A percentile compares a stretch with the other conserved stretches of the same genome.
Evolutionary conservation across 2,888 invertebrate genomes (phyloP).

Genomic region (Dichetophora obliterata): DNA sequence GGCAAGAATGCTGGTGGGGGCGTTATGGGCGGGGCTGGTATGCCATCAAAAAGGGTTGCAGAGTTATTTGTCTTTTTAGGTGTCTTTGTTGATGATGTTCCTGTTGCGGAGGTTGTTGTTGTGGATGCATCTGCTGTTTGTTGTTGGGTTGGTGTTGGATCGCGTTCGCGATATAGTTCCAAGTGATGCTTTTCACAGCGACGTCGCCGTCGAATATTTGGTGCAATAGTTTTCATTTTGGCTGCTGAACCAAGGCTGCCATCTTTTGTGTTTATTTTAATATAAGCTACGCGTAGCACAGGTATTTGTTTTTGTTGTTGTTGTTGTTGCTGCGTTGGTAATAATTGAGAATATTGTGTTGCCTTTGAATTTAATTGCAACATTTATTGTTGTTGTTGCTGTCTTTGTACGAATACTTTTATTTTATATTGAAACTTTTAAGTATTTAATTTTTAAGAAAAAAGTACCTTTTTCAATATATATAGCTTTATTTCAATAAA

Average conservation of each 20-base stretch:
- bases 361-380: slow-evolving; percentile 52
- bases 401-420: background rate
- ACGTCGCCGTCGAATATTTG: slow-evolving; percentile 74
- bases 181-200: slow-evolving; percentile 76
- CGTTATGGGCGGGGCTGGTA: slow-evolving; percentile 75
- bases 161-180: slow-evolving; percentile 65
- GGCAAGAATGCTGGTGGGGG: slow-evolving; percentile 78
- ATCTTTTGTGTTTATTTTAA: slow-evolving; percentile 62
- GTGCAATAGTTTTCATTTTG: slow-evolving; percentile 77
- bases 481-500: slow-evolving; percentile 37
- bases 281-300: slow-evolving; percentile 61
- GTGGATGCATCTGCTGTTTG: slow-evolving; percentile 44
- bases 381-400: slow-evolving; percentile 46
- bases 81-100: slow-evolving; percentile 58
- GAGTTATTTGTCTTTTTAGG: slow-evolving; percentile 46
- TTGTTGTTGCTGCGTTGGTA: slow-evolving; percentile 42
- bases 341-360: slow-evolving; percentile 52
- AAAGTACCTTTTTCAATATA: background rate
- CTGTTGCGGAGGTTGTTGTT: slow-evolving; percentile 56
- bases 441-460: background rate
- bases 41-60: slow-evolving; percentile 61
- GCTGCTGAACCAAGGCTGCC: slow-evolving; percentile 53
- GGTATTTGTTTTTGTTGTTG: slow-evolving; percentile 55
- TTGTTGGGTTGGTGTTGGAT: slow-evolving; percentile 51
- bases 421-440: background rate